Evolutionary conservation across 2,113 vertebrate species (phyloP).

Genomic region (Myotis lucifugus): DNA sequence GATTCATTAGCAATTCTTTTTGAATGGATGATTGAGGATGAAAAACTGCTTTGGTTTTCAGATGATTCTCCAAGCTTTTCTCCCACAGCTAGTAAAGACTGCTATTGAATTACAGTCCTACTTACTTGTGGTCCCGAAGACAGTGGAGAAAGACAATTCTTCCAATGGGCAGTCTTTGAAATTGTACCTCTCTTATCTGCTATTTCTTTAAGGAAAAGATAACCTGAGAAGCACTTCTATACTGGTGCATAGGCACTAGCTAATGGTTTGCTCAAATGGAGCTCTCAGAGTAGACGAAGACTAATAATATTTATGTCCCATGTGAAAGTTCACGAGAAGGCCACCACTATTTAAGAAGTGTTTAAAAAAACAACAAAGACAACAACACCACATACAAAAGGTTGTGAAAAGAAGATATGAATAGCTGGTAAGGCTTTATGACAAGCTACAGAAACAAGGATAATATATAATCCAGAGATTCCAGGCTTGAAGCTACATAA

Average conservation of each 20-base stretch:
- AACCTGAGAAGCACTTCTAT: not conserved
- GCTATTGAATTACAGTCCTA: not conserved
- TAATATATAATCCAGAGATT: not conserved
- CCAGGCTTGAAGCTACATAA: not conserved
- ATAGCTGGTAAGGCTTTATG: not conserved
- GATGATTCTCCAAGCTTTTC: not conserved
- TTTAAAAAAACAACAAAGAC: constrained; percentile 50
- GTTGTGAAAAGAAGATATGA: not conserved
- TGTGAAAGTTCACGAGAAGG: not conserved
- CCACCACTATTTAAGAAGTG: not conserved
- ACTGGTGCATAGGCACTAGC: not conserved
- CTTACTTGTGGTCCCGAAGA: not conserved
- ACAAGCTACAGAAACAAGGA: constrained; percentile 8
- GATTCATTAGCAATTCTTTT: not conserved
- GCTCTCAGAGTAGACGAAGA: not conserved
- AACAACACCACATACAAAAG: not conserved
- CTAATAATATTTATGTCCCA: not conserved
- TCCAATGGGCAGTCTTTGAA: not conserved
- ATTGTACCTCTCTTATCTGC: not conserved
- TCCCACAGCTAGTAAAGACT: not conserved
- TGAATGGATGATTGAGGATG: not conserved
- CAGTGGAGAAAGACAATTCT: not conserved
- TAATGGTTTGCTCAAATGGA: not conserved
- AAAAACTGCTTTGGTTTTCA: constrained; percentile 12
- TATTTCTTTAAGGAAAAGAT: constrained; percentile 27